Evolutionary conservation across 2,888 invertebrate species (phyloP), one percentile per base, ranked within the genome.

Genomic region (Cerastis rubricosa): DNA sequence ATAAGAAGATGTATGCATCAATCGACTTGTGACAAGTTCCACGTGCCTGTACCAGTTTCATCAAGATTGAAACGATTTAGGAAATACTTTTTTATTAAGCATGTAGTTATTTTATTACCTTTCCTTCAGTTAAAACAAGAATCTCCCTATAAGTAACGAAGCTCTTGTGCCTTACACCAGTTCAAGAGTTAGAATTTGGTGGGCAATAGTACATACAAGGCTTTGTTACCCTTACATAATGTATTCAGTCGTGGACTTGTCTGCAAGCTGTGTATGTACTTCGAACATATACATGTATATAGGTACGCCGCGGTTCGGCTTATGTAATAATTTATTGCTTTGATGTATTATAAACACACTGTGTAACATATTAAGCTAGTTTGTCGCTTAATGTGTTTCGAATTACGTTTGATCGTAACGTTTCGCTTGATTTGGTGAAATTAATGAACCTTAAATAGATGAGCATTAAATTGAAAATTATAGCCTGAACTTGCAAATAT

Each of bases 221-320:
- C 94, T 93, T 94, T 94, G 95, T 95, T 94, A 93, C 92, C 90
- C 90, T 91, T 91, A 94, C 93, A 94, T 95, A 94, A 95, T 95
- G 92, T 95, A 95, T 95, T 94, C 93, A 87, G 89, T 86, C 90
- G 92, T 89, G 93, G 94, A 95, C 94, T 91, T 91, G 86, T 88
- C 90, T 92, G 85, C 82, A 87, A 90, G 88, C 86, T 83, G 84
- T 67, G 74, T 78, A 77, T 45, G 65, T 80, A 78, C 64, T 71
- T 68, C 35, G 35, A 76, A 80, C 70, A 47, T 82, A 82, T 76
- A 74, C 22, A 73, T 71, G 40, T 75, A 64, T 22, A 43, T 64
- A 43, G 12, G 22, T 17, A 70, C 69, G 35, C 51, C 61, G 71
- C 70, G 76, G 80, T 82, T 81, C 78, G 79, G 84, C 85, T 87